Evolutionary conservation across 2,113 vertebrate species (phyloP).

Genomic region (Solea solea): DNA sequence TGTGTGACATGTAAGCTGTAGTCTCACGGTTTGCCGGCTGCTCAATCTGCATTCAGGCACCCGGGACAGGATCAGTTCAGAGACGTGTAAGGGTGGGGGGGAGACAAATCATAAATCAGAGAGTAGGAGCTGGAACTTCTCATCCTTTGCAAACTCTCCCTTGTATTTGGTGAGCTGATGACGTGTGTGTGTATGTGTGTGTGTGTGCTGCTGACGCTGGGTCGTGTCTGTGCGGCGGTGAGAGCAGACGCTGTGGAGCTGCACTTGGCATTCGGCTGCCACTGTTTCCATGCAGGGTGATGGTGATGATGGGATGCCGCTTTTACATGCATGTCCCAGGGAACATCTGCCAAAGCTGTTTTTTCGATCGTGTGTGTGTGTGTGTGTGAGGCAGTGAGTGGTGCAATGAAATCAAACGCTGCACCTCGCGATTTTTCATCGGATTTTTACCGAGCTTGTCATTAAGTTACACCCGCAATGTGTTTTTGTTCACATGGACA

Average conservation of each 20-base stretch:
- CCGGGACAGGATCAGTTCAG: slow-evolving; percentile 28
- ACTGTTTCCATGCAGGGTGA: slow-evolving; percentile 61
- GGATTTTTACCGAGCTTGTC: slow-evolving; percentile 83
- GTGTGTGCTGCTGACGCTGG: slow-evolving; percentile 29
- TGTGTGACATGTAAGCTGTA: slow-evolving; percentile 17
- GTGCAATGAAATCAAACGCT: slow-evolving; percentile 82
- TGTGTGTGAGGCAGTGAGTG: slow-evolving; percentile 6
- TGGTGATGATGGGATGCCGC: slow-evolving; percentile 50
- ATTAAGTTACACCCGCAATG: slow-evolving; percentile 87
- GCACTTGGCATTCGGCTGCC: slow-evolving; percentile 69
- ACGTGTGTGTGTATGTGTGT: slow-evolving; percentile 26
- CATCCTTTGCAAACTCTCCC: slow-evolving; percentile 24
- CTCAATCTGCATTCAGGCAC: slow-evolving; percentile 25
- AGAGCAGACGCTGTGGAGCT: slow-evolving; percentile 40
- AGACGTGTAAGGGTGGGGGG: background rate
- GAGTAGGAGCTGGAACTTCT: slow-evolving; percentile 20
- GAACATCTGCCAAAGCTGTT: slow-evolving; percentile 46
- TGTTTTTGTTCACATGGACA: slow-evolving; percentile 79
- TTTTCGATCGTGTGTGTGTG: slow-evolving; percentile 1
- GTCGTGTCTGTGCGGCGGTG: slow-evolving; percentile 25
- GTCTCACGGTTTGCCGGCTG: slow-evolving; percentile 31
- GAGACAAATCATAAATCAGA: slow-evolving; percentile 18
- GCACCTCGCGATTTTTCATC: slow-evolving; percentile 84
- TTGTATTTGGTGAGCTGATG: slow-evolving; percentile 44
- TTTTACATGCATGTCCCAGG: slow-evolving; percentile 83